These are phyloP conservation scores for Euphydryas editha DNA, from an alignment of 2,888 invertebrate species.

Conservation along the genomic window DNA sequence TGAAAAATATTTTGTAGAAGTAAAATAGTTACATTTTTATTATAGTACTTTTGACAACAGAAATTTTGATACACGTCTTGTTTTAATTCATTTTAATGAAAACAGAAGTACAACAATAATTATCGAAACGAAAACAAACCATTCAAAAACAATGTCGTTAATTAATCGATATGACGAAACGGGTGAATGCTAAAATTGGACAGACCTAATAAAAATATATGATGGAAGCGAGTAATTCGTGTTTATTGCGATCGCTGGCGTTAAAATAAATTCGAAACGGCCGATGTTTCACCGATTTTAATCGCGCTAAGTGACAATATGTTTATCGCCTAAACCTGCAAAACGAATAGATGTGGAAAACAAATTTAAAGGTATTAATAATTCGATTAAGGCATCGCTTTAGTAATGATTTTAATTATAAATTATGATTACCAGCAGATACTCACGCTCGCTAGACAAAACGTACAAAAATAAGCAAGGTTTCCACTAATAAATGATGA, in stretches of 20 bases:
- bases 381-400: conserved; percentile 33
- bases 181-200: conserved; percentile 13
- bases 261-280: conserved; percentile 40
- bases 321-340: conserved; percentile 67
- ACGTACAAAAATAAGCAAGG: no score
- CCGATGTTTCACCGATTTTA: conserved; percentile 62
- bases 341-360: conserved; percentile 48
- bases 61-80: no score
- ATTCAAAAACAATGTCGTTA: neutral
- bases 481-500: no score
- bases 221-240: conserved; percentile 33
- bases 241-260: conserved; percentile 34
- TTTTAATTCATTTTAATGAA: no score
- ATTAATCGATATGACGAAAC: conserved; percentile 28
- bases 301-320: conserved; percentile 72
- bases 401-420: conserved; percentile 10
- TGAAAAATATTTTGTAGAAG: no score
- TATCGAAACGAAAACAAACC: neutral
- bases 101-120: neutral
- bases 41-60: no score
- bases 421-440: no score
- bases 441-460: no score
- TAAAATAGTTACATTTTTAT: no score
- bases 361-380: conserved; percentile 48
- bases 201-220: conserved; percentile 34